Evolutionary conservation across 2,113 vertebrate genomes (phyloP).

Genomic region (Prolemur simus): DNA sequence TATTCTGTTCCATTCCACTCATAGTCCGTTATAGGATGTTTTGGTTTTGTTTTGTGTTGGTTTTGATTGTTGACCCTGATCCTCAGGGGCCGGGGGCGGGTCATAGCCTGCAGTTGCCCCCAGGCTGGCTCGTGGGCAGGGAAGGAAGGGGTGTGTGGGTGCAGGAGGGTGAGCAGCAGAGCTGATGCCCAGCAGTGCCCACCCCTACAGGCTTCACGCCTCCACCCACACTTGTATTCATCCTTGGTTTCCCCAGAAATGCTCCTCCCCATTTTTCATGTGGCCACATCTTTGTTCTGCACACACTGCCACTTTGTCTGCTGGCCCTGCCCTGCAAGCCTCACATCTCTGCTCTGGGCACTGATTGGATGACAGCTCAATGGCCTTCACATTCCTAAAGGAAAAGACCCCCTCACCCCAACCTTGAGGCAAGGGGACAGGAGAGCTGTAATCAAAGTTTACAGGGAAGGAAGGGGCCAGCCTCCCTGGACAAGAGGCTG

Average conservation of each 20-base stretch:
- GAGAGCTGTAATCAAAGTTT: constrained; percentile 64
- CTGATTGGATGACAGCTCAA: constrained; percentile 78
- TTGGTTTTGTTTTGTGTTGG: not conserved
- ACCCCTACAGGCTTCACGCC: not conserved
- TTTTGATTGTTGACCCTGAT: not conserved
- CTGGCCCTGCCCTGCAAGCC: constrained; percentile 75
- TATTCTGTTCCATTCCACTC: not conserved
- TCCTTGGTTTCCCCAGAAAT: constrained; percentile 82
- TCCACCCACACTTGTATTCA: constrained; percentile 76
- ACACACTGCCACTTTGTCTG: constrained; percentile 87
- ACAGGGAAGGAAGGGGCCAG: not conserved
- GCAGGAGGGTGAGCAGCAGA: not conserved
- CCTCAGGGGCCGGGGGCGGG: not conserved
- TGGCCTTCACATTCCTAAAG: constrained; percentile 76
- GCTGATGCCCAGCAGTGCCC: not conserved
- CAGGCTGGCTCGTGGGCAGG: fast-evolving
- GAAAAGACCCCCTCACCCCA: not conserved
- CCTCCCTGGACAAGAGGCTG: not conserved
- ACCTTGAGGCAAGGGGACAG: constrained; percentile 19
- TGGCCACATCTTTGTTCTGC: constrained; percentile 85
- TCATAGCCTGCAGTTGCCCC: not conserved
- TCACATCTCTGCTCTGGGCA: constrained; percentile 71
- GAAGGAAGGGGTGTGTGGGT: not conserved
- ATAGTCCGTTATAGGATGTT: not conserved
- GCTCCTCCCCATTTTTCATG: constrained; percentile 82